Conservation (phyloP, 1,140 invertebrate species). For the Aphelenchoides besseyi region DNA sequence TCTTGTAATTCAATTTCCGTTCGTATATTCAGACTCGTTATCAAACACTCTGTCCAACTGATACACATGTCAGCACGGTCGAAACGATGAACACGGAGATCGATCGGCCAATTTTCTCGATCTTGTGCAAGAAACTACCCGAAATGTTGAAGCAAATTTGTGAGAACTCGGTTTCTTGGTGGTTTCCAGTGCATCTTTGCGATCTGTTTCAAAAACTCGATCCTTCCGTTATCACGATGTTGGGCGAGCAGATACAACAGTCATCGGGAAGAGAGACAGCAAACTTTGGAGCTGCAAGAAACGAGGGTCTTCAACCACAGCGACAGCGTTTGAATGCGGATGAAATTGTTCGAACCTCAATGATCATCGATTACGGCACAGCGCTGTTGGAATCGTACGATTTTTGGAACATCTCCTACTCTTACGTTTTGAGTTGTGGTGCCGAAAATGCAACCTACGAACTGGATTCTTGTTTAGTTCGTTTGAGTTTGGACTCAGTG, state of each 20-base stretch:
- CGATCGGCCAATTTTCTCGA: conserved; percentile 24
- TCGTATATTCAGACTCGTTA: conserved; percentile 7
- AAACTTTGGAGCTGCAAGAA: neutral
- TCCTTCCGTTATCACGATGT: neutral
- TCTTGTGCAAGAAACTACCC: neutral
- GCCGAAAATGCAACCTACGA: neutral
- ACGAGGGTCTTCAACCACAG: neutral
- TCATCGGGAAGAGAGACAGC: neutral
- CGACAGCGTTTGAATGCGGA: neutral
- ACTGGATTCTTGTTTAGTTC: conserved; percentile 1
- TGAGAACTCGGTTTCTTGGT: conserved; percentile 3
- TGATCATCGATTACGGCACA: conserved; percentile 20
- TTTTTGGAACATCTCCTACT: conserved; percentile 21
- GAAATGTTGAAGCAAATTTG: conserved; percentile 24
- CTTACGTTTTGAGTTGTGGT: conserved; percentile 4
- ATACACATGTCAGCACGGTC: neutral
- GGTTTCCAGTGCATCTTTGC: conserved; percentile 22
- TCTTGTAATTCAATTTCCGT: neutral
- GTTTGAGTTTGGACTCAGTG: conserved; percentile 7
- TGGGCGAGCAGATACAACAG: neutral
- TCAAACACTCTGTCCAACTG: conserved; percentile 2
- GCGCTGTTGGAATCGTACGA: conserved; percentile 12
- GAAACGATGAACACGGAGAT: conserved; percentile 8
- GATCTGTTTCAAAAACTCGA: conserved; percentile 23
- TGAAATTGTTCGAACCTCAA: neutral